Percentiles rank a stretch among this genome's conserved stretches.
phyloP scores from a whole-genome alignment of 1,140 invertebrate species.

The Capitella teleta region DNA sequence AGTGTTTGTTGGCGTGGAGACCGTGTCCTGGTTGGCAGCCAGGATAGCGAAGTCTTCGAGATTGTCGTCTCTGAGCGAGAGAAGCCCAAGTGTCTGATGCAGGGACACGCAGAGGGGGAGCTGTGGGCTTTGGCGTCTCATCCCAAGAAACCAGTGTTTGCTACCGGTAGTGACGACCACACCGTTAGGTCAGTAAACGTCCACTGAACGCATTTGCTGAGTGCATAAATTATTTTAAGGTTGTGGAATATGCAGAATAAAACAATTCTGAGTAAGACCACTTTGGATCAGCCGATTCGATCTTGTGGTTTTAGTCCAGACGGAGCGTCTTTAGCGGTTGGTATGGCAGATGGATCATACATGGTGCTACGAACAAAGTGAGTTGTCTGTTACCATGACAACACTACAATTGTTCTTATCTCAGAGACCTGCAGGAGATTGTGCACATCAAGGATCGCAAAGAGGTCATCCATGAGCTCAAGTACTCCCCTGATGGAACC shows the following conservation, averaged over 20 bases:
- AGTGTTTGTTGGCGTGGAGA: slow-evolving; percentile 37
- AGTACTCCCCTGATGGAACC: slow-evolving; percentile 39
- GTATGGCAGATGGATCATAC: slow-evolving; percentile 38
- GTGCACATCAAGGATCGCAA: slow-evolving; percentile 38
- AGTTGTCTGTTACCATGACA: background rate
- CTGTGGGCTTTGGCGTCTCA: slow-evolving; percentile 40
- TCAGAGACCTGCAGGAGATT: slow-evolving; percentile 34
- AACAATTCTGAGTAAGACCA: slow-evolving; percentile 30
- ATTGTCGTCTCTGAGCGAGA: slow-evolving; percentile 21
- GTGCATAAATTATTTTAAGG: slow-evolving; percentile 15
- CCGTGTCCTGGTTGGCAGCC: slow-evolving; percentile 32
- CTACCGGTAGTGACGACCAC: slow-evolving; percentile 41
- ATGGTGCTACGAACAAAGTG: slow-evolving; percentile 34
- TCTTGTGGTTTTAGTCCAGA: slow-evolving; percentile 39
- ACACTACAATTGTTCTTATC: background rate
- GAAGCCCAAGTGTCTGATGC: slow-evolving; percentile 28
- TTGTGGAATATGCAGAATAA: slow-evolving; percentile 35
- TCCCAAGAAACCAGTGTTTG: slow-evolving; percentile 38
- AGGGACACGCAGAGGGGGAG: slow-evolving; percentile 41
- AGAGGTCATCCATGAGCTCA: slow-evolving; percentile 42
- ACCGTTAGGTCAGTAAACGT: slow-evolving; percentile 30
- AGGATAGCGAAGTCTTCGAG: slow-evolving; percentile 40
- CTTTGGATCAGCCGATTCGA: slow-evolving; percentile 34
- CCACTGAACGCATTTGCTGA: background rate
- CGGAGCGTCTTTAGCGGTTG: slow-evolving; percentile 34